Base-by-base conservation (phyloP, 2,888 invertebrate genomes). In the Caenorhabditis wallacei region DNA sequence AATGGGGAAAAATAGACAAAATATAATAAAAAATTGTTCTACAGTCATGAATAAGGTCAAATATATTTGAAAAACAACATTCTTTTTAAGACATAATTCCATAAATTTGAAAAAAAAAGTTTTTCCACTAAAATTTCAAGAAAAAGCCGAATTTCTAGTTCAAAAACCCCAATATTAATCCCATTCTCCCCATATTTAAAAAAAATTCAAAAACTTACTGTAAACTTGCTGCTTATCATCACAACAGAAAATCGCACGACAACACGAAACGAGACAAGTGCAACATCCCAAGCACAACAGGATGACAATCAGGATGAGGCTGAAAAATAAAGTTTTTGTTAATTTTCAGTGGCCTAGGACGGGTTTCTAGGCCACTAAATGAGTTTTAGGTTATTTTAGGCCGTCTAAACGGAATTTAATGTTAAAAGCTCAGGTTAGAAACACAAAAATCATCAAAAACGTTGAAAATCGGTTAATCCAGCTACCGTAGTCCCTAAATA, bases 241-340 rank as follows among this genome's bases (percentile, higher is more conserved):
- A 71, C 87, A 87, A 69, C 88, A 89, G 83, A 90, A 87, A 54
- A 85, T 72, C 40, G 87, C 85, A 16, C 88, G 85, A 75, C 90
- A 90, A 59, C 88, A 84, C 43, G 76, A 82, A 82, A 88, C 91
- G 57, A 85, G 87, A 37, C 89, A 75, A 57, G 87, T 72, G 75
- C 87, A 90, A 46, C 89, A 88, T 54, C 89, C 89, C 78, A 90
- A 91, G 57, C 87, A 88, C 59, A 85, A 20, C 24, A 90, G 83
- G 13, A 90, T 85, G 10, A 88, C 70, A 57, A 88, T 68, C 20
- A 91, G 35, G 70, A 91, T 24, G 72, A 91, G 78, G 68, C 91
- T 91, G 88, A 86, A 51, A 43, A 43, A 43, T 48, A 63, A 26
- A 30, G 30, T 13, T 46, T 46, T 22, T 26, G 13, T 8, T 3